These are phyloP conservation scores for Hydrozoanthus tunicans DNA, from an alignment of 64 coral and sea anemone species.

Conservation along the genomic window DNA sequence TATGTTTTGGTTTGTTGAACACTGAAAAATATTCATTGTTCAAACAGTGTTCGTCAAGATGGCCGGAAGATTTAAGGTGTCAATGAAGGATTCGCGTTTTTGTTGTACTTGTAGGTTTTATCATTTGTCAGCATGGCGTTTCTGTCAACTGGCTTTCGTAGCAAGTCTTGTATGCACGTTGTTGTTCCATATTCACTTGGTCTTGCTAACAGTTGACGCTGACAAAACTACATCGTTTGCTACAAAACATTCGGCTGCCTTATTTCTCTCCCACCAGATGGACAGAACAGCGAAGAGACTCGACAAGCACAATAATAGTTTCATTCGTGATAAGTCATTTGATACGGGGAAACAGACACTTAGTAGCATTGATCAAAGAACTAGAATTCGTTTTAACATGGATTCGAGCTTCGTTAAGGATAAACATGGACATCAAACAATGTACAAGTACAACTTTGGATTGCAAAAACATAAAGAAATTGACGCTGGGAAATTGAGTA, in stretches of 20 bases:
- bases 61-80: neutral
- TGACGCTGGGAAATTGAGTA: no score
- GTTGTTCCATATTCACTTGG: neutral
- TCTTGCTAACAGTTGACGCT: neutral
- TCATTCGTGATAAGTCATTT: neutral
- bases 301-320: neutral
- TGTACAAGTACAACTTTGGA: no score
- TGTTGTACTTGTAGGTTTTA: neutral
- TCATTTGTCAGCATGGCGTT: constrained; percentile 13
- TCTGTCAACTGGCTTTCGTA: neutral
- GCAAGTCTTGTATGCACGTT: neutral
- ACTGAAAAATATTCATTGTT: neutral
- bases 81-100: neutral
- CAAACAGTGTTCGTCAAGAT: neutral
- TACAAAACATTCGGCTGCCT: neutral
- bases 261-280: neutral
- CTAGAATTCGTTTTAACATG: neutral
- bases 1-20: no score
- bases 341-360: neutral
- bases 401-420: neutral
- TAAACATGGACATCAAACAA: neutral
- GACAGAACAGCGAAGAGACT: neutral
- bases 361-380: neutral
- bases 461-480: no score
- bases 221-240: neutral